Percentiles rank a stretch among this genome's conserved stretches.
phyloP scores from a whole-genome alignment of 2,797 vertebrate genomes.

The Garrulus glandarius region DNA sequence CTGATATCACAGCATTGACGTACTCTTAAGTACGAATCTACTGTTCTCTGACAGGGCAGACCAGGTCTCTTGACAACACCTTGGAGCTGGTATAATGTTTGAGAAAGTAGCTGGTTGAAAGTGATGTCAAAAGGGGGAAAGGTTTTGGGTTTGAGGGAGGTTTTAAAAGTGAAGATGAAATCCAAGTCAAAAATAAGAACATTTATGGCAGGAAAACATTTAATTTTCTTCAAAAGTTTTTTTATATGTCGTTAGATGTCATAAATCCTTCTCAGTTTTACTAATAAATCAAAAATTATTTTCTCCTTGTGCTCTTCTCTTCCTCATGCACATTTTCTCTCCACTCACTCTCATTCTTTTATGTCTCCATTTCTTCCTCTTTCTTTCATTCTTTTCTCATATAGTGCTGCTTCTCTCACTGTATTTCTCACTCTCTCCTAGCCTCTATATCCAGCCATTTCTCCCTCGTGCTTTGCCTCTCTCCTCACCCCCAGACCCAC shows the following conservation, averaged over 20 bases:
- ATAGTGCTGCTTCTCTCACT: background rate
- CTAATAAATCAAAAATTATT: background rate
- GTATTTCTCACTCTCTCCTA: background rate
- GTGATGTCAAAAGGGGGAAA: background rate
- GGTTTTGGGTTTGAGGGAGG: background rate
- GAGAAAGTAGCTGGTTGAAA: background rate
- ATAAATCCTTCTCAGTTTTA: background rate
- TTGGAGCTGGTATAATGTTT: background rate
- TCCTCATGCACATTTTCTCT: background rate
- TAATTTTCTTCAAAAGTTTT: background rate
- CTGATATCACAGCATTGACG: background rate
- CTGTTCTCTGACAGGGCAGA: background rate
- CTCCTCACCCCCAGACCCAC: accelerated
- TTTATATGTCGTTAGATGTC: background rate
- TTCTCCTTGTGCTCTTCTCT: background rate
- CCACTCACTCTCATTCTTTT: background rate
- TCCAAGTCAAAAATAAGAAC: background rate
- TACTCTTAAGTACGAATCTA: background rate
- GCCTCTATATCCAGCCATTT: background rate
- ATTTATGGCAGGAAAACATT: background rate
- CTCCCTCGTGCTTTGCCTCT: background rate
- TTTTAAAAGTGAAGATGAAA: background rate
- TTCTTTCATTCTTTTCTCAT: background rate
- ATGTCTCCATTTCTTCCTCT: background rate
- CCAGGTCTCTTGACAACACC: background rate